These are phyloP conservation scores for Macaca fascicularis DNA, from an alignment of 2,113 vertebrate genomes.

Conservation along the genomic window DNA sequence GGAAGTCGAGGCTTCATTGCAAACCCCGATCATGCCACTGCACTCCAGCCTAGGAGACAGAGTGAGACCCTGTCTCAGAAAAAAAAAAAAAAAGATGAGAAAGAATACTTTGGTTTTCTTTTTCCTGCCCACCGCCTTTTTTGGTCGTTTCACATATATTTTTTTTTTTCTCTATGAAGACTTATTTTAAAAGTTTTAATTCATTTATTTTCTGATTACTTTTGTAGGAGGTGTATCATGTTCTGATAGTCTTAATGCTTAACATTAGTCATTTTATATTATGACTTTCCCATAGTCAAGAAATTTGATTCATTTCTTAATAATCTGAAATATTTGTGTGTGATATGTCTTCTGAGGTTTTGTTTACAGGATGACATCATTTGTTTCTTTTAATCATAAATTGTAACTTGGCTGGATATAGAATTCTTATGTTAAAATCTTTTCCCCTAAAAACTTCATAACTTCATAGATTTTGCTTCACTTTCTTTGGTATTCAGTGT, in stretches of 20 bases:
- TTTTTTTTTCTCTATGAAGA: background rate
- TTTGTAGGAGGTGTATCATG: background rate
- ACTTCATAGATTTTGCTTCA: background rate
- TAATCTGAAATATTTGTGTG: background rate
- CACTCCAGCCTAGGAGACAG: too few species aligned
- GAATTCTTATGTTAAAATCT: background rate
- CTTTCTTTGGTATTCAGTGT: background rate
- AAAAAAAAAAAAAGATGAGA: background rate
- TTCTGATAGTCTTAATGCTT: background rate
- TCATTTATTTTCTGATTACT: background rate
- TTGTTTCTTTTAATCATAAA: background rate
- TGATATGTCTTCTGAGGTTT: background rate
- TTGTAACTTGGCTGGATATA: background rate
- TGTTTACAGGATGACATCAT: background rate
- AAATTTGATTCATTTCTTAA: conserved; percentile 18
- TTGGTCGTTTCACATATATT: background rate
- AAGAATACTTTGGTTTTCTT: background rate
- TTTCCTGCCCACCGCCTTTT: background rate
- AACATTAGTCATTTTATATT: background rate
- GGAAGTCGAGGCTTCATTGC: too few species aligned
- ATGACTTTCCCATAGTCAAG: background rate
- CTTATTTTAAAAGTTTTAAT: background rate
- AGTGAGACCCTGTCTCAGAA: too few species aligned
- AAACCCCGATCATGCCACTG: too few species aligned
- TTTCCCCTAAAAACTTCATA: background rate